phyloP scores from a whole-genome alignment of 2,113 vertebrate species.

The Raja brachyura region DNA sequence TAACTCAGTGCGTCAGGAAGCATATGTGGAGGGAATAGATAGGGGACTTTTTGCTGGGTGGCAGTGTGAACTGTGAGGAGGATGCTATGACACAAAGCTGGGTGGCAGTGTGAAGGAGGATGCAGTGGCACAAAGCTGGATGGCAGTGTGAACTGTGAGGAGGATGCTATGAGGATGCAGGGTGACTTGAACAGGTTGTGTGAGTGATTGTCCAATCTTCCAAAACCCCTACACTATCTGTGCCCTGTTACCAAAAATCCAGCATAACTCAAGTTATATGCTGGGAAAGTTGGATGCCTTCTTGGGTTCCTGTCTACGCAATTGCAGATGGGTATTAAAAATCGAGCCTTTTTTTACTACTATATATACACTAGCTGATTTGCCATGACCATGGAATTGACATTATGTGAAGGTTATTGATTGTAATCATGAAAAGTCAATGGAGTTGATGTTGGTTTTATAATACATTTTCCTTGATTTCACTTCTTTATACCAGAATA shows the following conservation, averaged over 20 bases:
- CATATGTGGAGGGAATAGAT: too few relatives aligned
- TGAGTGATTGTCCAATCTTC: background rate
- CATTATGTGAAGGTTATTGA: background rate
- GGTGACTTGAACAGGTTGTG: too few relatives aligned
- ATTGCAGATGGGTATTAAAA: background rate
- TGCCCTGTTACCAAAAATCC: background rate
- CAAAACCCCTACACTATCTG: background rate
- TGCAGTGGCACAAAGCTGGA: too few relatives aligned
- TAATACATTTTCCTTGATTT: background rate
- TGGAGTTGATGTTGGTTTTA: background rate
- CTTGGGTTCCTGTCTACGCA: background rate
- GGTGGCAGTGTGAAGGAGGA: too few relatives aligned
- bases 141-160: too few relatives aligned
- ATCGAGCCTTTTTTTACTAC: background rate
- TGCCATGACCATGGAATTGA: background rate
- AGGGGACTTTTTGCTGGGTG: too few relatives aligned
- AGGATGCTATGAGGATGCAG: too few relatives aligned
- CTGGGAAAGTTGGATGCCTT: background rate
- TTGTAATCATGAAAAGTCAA: background rate
- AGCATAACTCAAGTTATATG: background rate
- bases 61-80: too few relatives aligned
- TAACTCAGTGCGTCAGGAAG: too few relatives aligned
- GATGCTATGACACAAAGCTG: too few relatives aligned
- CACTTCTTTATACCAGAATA: too few relatives aligned
- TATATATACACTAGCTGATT: background rate